A percentile compares a stretch with the other conserved stretches of the same genome.
phyloP scores from a whole-genome alignment of 2,888 invertebrate genomes.

The Chalcosyrphus nemorum region DNA sequence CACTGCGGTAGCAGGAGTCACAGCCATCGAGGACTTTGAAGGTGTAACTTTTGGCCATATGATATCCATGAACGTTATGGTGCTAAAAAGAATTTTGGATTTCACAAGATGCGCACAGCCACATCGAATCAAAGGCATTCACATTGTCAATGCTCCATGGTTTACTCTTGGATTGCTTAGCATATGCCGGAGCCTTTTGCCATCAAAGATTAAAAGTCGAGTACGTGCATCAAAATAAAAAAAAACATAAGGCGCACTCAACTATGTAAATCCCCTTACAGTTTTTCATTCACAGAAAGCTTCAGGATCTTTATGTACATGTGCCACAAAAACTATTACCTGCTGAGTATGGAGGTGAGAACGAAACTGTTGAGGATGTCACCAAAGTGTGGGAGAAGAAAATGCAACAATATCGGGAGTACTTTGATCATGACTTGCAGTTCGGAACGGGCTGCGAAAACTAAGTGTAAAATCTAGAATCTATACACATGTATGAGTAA shows the following conservation, averaged over 20 bases:
- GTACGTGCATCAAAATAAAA: conserved; percentile 79
- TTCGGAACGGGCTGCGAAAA: conserved; percentile 62
- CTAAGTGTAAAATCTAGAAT: background rate
- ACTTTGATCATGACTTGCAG: conserved; percentile 72
- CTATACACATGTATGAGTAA: background rate
- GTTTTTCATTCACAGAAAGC: conserved; percentile 50
- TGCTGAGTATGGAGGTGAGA: conserved; percentile 85
- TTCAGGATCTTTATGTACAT: conserved; percentile 81
- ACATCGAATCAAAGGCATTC: conserved; percentile 83
- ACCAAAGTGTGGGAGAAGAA: conserved; percentile 74
- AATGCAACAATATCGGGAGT: conserved; percentile 70
- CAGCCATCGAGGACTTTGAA: conserved; percentile 83
- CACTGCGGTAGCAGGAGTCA: conserved; percentile 82
- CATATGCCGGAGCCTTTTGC: conserved; percentile 83
- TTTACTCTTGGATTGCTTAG: conserved; percentile 84
- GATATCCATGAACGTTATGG: conserved; percentile 83
- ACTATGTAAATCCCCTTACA: conserved; percentile 44
- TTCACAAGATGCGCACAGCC: conserved; percentile 84
- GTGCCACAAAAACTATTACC: conserved; percentile 84
- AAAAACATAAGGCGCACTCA: background rate
- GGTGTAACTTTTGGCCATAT: conserved; percentile 83
- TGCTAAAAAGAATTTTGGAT: conserved; percentile 84
- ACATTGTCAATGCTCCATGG: conserved; percentile 84
- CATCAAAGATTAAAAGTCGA: conserved; percentile 84
- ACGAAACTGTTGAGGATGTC: conserved; percentile 80